Evolutionary conservation across 2,888 invertebrate genomes (phyloP), one percentile per base, ranked within the genome.

Genomic region (Halocaridina rubra): DNA sequence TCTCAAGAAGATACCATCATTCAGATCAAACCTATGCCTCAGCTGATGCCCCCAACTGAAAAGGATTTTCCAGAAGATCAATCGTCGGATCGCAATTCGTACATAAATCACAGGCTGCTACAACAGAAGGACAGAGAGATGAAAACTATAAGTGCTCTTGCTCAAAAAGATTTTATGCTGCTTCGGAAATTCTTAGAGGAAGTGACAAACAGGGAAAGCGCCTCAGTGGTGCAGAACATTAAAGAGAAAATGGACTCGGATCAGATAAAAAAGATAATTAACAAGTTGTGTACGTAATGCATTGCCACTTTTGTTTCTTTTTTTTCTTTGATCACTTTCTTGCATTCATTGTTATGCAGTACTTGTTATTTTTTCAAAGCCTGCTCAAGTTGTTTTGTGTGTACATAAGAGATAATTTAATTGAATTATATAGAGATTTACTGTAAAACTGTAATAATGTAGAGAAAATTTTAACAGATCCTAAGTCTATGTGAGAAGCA

Each of bases 211-310:
- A 82, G 72, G 39, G 82, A 82, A 33, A 39, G 72, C 22, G 33
- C 77, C n/a, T 24, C 59, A 16, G 27, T 82, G 30, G 59, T 82
- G 22, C 30, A 82, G 39, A 71, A 72, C 29, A 82, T 82, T 13
- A 77, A 46, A 33, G 82, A 82, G 61, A 82, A 78, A 39, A 82
- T 82, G 77, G 72, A 82, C 72, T 77, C 82, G 16, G 78, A 71
- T 8, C 77, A 78, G 24, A 82, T 82, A 59, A 59, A 82, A 30
- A n/a, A 77, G 29, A 78, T 82, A 8, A 82, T 82, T 22, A 78
- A 72, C 22, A 82, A 82, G 61, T 24, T 82, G 22, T 82, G 82
- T 71, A 71, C 82, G 22, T 82, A 82, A 61, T 32, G 19, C 67
- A 67, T 27, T 39, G 71, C 30, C 5, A 13, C 16, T n/a, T 29